Percentiles rank a stretch among this genome's conserved stretches.
phyloP scores from a whole-genome alignment of 2,888 invertebrate species.

The Mystacides longicornis region DNA sequence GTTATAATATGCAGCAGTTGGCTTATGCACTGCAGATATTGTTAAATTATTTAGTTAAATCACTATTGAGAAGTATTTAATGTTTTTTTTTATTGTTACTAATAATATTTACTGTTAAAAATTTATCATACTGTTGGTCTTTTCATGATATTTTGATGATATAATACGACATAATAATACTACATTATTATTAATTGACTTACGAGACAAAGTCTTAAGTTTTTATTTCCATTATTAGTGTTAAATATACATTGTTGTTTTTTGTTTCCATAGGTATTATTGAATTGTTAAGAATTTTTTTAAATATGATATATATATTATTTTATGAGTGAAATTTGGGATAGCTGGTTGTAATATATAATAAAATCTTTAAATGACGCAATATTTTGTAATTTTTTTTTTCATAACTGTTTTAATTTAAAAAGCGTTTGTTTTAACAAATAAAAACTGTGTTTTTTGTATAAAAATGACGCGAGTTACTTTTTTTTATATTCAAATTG shows the following conservation, averaged over 20 bases:
- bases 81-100: neutral
- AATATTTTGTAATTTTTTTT: neutral
- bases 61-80: neutral
- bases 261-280: constrained; percentile 22
- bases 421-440: no score
- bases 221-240: constrained; percentile 5
- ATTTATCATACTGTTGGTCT: neutral
- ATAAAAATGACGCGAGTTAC: no score
- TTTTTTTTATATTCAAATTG: no score
- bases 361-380: constrained; percentile 13
- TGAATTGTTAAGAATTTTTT: constrained; percentile 23
- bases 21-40: neutral
- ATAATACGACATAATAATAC: no score
- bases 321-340: constrained; percentile 19
- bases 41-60: neutral
- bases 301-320: constrained; percentile 20
- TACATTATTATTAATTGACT: neutral
- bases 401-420: neutral
- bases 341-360: constrained; percentile 22
- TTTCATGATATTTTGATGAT: no score
- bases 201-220: constrained; percentile 3
- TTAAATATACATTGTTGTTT: constrained; percentile 4
- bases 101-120: neutral
- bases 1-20: neutral
- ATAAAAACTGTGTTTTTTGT: no score